Base-by-base conservation (phyloP, 2,888 invertebrate species). In the Cordylochernes scorpioides region DNA sequence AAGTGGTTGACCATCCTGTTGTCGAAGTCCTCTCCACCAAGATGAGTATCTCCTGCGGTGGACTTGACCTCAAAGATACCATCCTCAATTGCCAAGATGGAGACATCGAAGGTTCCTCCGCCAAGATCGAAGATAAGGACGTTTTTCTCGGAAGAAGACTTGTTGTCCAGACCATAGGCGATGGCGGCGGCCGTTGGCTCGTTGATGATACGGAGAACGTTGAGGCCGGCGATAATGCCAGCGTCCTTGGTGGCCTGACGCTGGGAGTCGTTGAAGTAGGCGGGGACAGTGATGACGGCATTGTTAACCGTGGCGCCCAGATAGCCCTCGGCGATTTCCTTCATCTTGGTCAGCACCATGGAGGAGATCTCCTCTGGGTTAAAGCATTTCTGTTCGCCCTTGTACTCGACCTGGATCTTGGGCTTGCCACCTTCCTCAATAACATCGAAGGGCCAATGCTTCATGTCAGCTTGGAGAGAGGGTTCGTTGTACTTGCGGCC, bases 361-460 rank as follows among this genome's bases (percentile, higher is more conserved):
- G 68, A 67, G 48, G 67, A 67, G 47, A 69, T 57, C 51, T 69
- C 69, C 49, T 70, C 69, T 0, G 69, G 68, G 19, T 64, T 60
- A 46, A 69, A 69, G 34, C 49, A 54, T 47, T 69, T 69, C 6
- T 28, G 34, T 26, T 46, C 43, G 18, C 43, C 44, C 31, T 40
- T 40, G 27, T 35, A 40, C 19, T 40, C 37, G 4, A 39, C 42
- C 27, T 35, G 33, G 16, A 41, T 41, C 27, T 41, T 39, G 3
- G 43, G 45, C 44, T 68, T 75, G 29, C 71, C 68, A 37, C 63
- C 51, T 29, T 68, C 68, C 43, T 52, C 67, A 36, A 67, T 48
- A 5, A 72, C 68, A 42, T 62, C 63, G 54, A 80, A 78, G 2
- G 77, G 73, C 77, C 77, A 78, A 43, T 70, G 68, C 45, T 71